Evolutionary conservation across 2,888 invertebrate species (phyloP), one percentile per base, ranked within the genome.

Genomic region (Gari tellinella): DNA sequence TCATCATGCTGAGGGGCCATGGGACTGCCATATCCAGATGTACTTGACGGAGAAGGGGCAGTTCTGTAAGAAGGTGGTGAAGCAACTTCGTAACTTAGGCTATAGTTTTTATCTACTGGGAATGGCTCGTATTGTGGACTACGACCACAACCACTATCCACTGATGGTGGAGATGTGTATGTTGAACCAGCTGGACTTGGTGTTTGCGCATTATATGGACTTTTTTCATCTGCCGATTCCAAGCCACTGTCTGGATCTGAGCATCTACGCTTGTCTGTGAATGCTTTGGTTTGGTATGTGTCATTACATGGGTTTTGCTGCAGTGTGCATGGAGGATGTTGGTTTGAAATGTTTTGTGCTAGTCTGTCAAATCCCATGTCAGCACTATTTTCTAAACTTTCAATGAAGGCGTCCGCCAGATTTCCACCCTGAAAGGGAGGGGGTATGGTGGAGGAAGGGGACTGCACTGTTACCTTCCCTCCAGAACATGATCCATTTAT

Each of bases 121-220:
- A 45, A 46, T 2, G 57, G 43, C 37, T 75, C 79, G 43, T 78
- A 72, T 43, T 62, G 49, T 15, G 82, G 74, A 37, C 80, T 74
- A 49, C 57, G 60, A 19, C 76, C 68, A 65, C 49, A 65, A n/a
- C 78, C 70, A 53, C 77, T 72, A 64, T 81, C 80, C 49, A 81
- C 81, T 26, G 85, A 85, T 4, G 83, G 82, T 19, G 85, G 85
- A 3, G 81, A 80, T 12, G 80, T 68, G 66, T 77, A 82, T 12
- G 68, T 64, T 0, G 73, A 78, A 37, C 74, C 73, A 46, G 67
- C 65, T 38, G 80, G 80, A 52, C 80, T 80, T 17, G 77, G 67
- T 3, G 80, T 72, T n/a, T 61, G 65, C 8, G 69, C 79, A 7
- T 70, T 62, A 52, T 60, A 70, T 3, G 78, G 78, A 37, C 73